These are phyloP conservation scores for Rhizomys pruinosus DNA, from an alignment of 2,113 vertebrate genomes.

Conservation along the genomic window DNA sequence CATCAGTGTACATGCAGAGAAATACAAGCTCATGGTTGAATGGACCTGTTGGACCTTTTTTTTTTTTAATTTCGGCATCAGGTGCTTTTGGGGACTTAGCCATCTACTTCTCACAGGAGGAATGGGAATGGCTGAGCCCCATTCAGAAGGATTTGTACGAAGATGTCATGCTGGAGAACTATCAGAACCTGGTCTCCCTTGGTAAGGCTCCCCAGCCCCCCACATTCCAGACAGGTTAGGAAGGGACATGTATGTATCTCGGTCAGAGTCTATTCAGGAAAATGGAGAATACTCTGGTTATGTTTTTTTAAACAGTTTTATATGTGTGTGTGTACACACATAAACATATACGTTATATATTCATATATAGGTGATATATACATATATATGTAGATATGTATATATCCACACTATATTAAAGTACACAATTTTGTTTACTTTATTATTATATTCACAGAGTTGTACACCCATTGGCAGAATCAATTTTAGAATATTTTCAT, in stretches of 20 bases:
- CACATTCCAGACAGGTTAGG: fast-evolving
- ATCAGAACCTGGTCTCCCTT: constrained; percentile 44
- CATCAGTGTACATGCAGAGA: fast-evolving
- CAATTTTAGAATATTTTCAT: not conserved
- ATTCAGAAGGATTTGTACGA: constrained; percentile 58
- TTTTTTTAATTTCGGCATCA: constrained; percentile 34
- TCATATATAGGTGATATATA: no score
- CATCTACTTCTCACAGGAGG: constrained; percentile 75
- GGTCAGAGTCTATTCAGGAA: not conserved
- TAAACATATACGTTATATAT: no score
- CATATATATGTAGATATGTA: not conserved
- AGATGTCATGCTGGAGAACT: constrained; percentile 77
- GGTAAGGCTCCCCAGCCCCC: constrained; percentile 34
- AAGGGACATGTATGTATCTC: not conserved
- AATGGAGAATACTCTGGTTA: not conserved
- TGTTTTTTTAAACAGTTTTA: not conserved
- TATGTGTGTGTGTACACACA: not conserved
- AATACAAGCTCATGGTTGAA: not conserved
- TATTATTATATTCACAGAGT: not conserved
- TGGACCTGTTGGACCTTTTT: not conserved
- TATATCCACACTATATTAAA: not conserved
- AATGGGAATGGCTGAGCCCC: constrained; percentile 73
- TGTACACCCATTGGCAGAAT: no score
- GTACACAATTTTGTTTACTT: not conserved
- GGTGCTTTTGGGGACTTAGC: constrained; percentile 72